Evolutionary conservation across 23 tunicate species (phyloP).

Genomic region (Trididemnum miniatum): DNA sequence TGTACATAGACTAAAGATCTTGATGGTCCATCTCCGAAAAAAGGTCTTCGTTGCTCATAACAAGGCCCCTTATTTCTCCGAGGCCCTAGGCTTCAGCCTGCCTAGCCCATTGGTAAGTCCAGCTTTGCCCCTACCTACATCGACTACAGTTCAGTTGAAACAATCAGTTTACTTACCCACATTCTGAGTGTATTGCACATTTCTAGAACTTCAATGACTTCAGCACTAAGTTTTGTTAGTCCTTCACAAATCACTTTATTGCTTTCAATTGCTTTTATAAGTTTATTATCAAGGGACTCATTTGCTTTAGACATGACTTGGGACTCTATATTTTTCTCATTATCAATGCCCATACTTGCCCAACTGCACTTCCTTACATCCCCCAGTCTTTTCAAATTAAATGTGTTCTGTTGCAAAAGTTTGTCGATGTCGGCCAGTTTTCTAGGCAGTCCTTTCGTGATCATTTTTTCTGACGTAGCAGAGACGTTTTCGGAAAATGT

Average conservation of each 20-base stretch:
- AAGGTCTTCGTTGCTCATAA: too few species aligned
- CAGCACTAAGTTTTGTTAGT: slow-evolving; percentile 31
- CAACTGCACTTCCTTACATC: slow-evolving; percentile 45
- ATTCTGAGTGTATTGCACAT: slow-evolving; percentile 59
- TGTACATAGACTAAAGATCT: too few species aligned
- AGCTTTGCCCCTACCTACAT: too few species aligned
- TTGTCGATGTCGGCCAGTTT: slow-evolving; percentile 62
- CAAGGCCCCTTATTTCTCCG: too few species aligned
- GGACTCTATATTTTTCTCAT: not conserved
- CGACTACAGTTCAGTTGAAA: too few species aligned
- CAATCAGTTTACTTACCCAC: slow-evolving; percentile 66
- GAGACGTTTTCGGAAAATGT: slow-evolving; percentile 27
- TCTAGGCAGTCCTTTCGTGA: slow-evolving; percentile 44
- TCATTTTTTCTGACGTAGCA: slow-evolving; percentile 52
- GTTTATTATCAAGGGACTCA: not conserved
- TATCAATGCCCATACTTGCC: slow-evolving; percentile 26
- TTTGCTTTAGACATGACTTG: not conserved
- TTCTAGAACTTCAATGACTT: slow-evolving; percentile 54
- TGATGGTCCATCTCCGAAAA: too few species aligned
- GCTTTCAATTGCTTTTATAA: slow-evolving; percentile 2
- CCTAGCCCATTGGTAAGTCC: too few species aligned
- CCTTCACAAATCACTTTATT: slow-evolving; percentile 38
- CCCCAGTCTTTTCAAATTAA: slow-evolving; percentile 33
- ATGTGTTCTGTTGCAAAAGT: slow-evolving; percentile 21
- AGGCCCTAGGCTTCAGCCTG: too few species aligned